Percentiles rank a stretch among this genome's conserved stretches.
Evolutionary conservation across 2,113 vertebrate genomes (phyloP).

Genomic region (Condylura cristata): DNA sequence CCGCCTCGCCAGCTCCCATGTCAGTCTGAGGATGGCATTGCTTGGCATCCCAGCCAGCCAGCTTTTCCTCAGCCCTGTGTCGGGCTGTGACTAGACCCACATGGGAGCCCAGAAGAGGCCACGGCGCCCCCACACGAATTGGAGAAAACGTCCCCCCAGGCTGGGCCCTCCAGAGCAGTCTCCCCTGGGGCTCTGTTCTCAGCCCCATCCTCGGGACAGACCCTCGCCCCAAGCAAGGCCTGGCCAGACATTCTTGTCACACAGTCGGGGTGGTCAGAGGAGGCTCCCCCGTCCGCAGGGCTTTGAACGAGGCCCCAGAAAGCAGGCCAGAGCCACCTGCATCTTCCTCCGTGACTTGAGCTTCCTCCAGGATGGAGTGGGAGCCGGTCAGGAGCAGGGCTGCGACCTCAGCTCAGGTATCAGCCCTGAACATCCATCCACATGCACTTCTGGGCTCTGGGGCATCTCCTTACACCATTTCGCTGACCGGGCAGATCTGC

Average conservation of each 20-base stretch:
- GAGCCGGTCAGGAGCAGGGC: conserved; percentile 12
- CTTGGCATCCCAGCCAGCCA: neutral
- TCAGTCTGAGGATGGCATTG: neutral
- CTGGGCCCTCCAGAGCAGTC: neutral
- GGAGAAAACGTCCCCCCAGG: neutral
- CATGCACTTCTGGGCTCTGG: conserved; percentile 43
- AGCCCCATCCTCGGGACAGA: neutral
- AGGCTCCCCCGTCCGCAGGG: neutral
- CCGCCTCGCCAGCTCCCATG: neutral
- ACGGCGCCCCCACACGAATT: neutral
- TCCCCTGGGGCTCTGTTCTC: neutral
- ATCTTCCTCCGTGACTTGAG: neutral
- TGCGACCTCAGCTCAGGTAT: conserved; percentile 46
- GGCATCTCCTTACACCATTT: conserved; percentile 64
- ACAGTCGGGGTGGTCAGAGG: neutral
- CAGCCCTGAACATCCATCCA: conserved; percentile 47
- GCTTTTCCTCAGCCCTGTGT: neutral
- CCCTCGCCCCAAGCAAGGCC: neutral
- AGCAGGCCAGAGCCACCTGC: neutral
- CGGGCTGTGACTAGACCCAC: neutral
- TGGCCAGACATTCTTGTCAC: neutral
- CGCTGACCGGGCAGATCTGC: conserved; percentile 71
- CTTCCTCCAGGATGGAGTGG: conserved; percentile 16
- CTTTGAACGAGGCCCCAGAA: neutral
- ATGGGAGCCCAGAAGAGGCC: neutral